Evolutionary conservation across 2,797 vertebrate species (phyloP), one percentile per base, ranked within the genome.

Genomic region (Danio aesculapii): DNA sequence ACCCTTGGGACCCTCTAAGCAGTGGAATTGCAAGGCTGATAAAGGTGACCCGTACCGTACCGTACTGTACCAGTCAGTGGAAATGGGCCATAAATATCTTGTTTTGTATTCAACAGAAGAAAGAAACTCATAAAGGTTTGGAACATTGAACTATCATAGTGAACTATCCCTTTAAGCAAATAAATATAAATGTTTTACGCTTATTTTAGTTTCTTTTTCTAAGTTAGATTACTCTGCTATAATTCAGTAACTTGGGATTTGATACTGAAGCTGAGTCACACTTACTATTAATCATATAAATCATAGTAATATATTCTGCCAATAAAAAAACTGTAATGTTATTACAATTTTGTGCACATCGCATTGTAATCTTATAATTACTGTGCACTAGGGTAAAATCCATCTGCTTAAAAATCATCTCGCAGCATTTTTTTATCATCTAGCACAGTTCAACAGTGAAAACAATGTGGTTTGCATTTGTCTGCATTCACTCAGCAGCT

Each of bases 401-500:
- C 30, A 30, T 57, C 58, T 67, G 73, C 9, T 52, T 82, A 62
- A 82, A 61, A 75, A 78, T 53, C 47, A 71, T 71, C 61, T 30
- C 30, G 30, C 30, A 30, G 30, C 30, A 75, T 79, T 67, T 52
- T 6, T 58, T 30, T 53, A 78, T 53, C 47, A 71, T 71, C 61
- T 83, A 66, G 52, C 66, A 57, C 41, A 78, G 70, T 12, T 75
- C 62, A 84, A 59, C 73, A 84, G 63, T 70, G 8, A 53, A 43
- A 61, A 63, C 4, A 39, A 14, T 5, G 30, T 67, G 67, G 79
- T 55, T 71, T 55, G 72, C 75, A 76, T 71, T 19, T 10, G 84
- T 81, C 66, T 50, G 47, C 52, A 73, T 79, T 81, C 73, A 83
- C 61, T 62, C 47, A 78, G 46, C 46, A 62, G 53, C 55, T 81